Conservation (phyloP, 2,888 invertebrate genomes). For the Allygus modestus region DNA sequence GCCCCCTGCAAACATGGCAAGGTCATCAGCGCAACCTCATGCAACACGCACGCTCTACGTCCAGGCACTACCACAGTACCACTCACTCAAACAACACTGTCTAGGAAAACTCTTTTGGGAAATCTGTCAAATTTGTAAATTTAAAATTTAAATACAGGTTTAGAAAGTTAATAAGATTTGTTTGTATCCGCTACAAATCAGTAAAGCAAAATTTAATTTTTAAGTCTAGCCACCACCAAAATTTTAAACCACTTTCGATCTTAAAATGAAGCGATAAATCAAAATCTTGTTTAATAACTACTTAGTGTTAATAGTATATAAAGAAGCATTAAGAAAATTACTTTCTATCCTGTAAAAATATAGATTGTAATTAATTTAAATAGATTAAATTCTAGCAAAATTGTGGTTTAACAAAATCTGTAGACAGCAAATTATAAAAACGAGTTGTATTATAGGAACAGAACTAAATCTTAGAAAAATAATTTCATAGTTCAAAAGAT, state of each 20-base stretch:
- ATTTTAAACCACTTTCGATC: background rate
- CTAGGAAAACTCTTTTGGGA: background rate
- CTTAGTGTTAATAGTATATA: no score
- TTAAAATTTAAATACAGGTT: background rate
- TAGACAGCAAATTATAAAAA: no score
- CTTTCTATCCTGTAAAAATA: no score
- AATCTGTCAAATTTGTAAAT: background rate
- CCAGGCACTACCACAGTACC: constrained; percentile 17
- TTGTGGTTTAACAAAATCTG: no score
- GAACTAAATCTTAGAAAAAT: no score
- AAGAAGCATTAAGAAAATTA: no score
- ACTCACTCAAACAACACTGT: background rate
- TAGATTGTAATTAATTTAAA: no score
- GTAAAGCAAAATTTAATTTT: background rate
- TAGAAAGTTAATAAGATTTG: background rate
- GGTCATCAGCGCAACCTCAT: constrained; percentile 38
- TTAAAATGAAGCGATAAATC: constrained; percentile 18
- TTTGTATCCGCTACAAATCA: background rate
- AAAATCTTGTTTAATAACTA: background rate
- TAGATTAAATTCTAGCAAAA: no score
- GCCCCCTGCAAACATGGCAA: constrained; percentile 62
- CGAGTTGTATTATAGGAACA: no score
- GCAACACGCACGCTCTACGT: constrained; percentile 51
- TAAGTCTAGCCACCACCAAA: constrained; percentile 13
- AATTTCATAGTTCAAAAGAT: no score